A percentile compares a stretch with the other conserved stretches of the same genome.
Conservation (phyloP, 1,140 invertebrate genomes). For the Zaprionus ornatus region DNA sequence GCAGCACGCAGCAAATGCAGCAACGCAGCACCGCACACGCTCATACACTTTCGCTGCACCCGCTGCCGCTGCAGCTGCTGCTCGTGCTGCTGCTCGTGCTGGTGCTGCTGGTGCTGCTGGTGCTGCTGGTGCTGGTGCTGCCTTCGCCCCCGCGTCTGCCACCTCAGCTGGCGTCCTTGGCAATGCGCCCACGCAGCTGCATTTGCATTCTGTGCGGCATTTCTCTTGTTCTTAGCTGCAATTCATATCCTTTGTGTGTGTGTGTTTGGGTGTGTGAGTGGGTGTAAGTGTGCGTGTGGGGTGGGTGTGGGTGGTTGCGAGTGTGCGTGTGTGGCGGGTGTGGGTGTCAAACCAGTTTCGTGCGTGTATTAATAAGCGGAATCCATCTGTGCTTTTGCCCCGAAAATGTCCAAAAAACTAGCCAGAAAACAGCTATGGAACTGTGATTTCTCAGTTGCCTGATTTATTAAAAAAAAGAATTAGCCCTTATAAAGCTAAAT, state of each 20-base stretch:
- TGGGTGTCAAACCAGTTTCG: background rate
- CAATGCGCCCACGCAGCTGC: conserved; percentile 49
- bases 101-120: background rate
- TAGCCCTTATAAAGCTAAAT: background rate
- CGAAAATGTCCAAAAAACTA: background rate
- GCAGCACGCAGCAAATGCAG: background rate
- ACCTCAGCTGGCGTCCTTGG: conserved; percentile 26
- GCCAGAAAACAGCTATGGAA: background rate
- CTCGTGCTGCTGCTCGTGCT: background rate
- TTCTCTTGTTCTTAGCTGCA: background rate
- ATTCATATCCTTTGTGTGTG: background rate
- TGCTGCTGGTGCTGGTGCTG: background rate
- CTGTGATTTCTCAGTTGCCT: background rate
- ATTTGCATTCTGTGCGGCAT: conserved; percentile 12
- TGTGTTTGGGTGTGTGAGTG: background rate
- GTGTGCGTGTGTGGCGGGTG: too few relatives aligned
- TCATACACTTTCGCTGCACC: background rate
- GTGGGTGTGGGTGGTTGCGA: background rate
- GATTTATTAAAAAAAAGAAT: background rate
- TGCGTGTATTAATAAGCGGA: background rate
- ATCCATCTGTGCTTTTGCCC: background rate
- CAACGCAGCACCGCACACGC: background rate
- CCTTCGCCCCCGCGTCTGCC: background rate
- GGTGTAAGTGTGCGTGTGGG: too few relatives aligned
- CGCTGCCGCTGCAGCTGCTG: too few relatives aligned